These are phyloP conservation scores for Melanotaenia parkinsoni DNA, from an alignment of 2,797 vertebrate genomes.

Conservation along the genomic window DNA sequence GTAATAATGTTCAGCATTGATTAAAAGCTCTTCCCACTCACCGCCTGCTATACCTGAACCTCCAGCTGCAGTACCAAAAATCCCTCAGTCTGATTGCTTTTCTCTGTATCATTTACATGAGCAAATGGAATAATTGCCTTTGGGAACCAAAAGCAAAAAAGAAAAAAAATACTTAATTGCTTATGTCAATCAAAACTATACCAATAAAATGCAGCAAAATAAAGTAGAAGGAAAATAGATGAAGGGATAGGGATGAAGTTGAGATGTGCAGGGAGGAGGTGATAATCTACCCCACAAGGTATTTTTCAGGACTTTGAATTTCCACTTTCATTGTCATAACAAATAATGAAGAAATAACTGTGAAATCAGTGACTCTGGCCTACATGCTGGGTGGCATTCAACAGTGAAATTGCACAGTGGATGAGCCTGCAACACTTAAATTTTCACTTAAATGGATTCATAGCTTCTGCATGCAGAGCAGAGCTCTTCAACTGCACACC, in stretches of 20 bases:
- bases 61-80: neutral
- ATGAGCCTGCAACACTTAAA: constrained; percentile 40
- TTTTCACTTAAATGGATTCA: constrained; percentile 20
- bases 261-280: neutral
- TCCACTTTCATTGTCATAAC: constrained; percentile 16
- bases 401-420: constrained; percentile 54
- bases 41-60: constrained; percentile 32
- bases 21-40: constrained; percentile 53
- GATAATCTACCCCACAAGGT: neutral
- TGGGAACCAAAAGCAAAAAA: constrained; percentile 34
- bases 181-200: constrained; percentile 34
- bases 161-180: constrained; percentile 26
- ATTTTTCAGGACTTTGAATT: constrained; percentile 20
- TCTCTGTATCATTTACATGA: constrained; percentile 13
- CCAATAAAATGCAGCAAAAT: neutral
- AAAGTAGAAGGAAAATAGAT: neutral
- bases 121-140: neutral
- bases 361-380: constrained; percentile 23
- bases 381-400: constrained; percentile 58
- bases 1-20: constrained; percentile 48
- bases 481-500: constrained; percentile 37
- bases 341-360: constrained; percentile 22
- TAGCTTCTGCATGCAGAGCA: constrained; percentile 18
- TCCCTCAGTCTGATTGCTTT: constrained; percentile 26
- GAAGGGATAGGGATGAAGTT: neutral